Base-by-base conservation (phyloP, 2,888 invertebrate genomes). In the Metallyticus violacea region DNA sequence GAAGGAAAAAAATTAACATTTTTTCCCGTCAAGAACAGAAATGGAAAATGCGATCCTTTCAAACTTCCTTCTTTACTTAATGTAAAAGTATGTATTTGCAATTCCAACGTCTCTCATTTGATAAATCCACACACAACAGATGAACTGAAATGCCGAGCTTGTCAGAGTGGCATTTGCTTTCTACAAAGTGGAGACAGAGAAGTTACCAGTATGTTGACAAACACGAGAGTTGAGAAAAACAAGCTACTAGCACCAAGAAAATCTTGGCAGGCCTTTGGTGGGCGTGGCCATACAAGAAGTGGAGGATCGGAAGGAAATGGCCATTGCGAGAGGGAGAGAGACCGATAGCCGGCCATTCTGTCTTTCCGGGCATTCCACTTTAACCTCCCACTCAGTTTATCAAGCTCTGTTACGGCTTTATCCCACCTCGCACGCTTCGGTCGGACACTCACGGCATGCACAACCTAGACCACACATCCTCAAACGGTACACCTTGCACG, bases 241-340 rank as follows among this genome's bases (percentile, higher is more conserved):
- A 62, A 62, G 40, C 40, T 62, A 62, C 15, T 15, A 62, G 40
- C 40, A 62, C 40, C 40, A 62, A 62, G 15, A 62, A 62, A 62
- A 62, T 62, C 40, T 62, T 62, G 40, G 40, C 40, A 62, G 40
- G 40, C 22, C 40, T 62, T 62, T 62, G 40, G 40, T 62, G 40
- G 40, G 40, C 40, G 40, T 62, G 40, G 40, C 40, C 15, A 62
- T 62, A 62, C 40, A 62, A 62, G 40, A 62, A 62, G 40, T 62
- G 40, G 40, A 62, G 30, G 25, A 26, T 62, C 83, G 83, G 88
- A 87, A 88, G 88, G 88, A 88, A 87, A 87, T 85, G 85, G 81
- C 87, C 87, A 85, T 87, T 87, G 86, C 86, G 79, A 26, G 25
- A 76, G 80, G 80, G 85, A 62, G 40, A 62, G 40, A 62, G 40